Percentiles rank a stretch among this genome's conserved stretches.
Evolutionary conservation across 2,797 vertebrate genomes (phyloP).

Genomic region (Anguilla pacifica): DNA sequence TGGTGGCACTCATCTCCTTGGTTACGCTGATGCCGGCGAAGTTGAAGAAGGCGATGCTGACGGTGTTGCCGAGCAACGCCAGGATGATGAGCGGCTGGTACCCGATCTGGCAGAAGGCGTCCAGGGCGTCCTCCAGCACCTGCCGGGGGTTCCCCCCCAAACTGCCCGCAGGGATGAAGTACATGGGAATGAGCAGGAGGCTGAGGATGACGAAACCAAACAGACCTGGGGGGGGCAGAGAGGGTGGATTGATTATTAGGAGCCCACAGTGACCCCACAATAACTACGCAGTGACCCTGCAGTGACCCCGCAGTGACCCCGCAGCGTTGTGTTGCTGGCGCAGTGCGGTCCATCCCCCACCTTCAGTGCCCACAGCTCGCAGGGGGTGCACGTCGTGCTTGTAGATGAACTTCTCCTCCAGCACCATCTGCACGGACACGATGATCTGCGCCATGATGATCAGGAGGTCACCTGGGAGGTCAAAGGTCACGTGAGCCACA

Average conservation of each 20-base stretch:
- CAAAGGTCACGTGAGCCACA: background rate
- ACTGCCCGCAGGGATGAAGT: conserved; percentile 78
- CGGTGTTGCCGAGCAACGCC: conserved; percentile 85
- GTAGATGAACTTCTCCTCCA: conserved; percentile 93
- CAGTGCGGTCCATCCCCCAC: conserved; percentile 56
- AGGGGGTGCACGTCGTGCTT: conserved; percentile 89
- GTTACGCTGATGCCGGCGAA: conserved; percentile 95
- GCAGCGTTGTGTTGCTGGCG: background rate
- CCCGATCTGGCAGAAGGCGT: conserved; percentile 91
- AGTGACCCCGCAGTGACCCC: background rate
- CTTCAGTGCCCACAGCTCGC: conserved; percentile 88
- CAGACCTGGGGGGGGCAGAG: conserved; percentile 69
- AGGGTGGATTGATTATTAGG: background rate
- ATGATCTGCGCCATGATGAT: conserved; percentile 94
- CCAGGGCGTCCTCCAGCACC: conserved; percentile 82
- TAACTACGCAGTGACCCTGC: too few species aligned
- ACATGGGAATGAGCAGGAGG: conserved; percentile 88
- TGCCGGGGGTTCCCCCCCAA: conserved; percentile 76
- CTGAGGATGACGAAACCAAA: conserved; percentile 88
- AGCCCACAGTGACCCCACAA: background rate
- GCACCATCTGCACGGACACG: conserved; percentile 89
- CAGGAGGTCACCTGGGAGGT: conserved; percentile 82
- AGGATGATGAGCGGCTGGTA: conserved; percentile 79
- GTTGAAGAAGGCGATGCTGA: conserved; percentile 97
- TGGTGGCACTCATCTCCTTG: conserved; percentile 94